Evolutionary conservation across 2,888 invertebrate species (phyloP), one percentile per base, ranked within the genome.

Genomic region (Drosophila subquinaria): DNA sequence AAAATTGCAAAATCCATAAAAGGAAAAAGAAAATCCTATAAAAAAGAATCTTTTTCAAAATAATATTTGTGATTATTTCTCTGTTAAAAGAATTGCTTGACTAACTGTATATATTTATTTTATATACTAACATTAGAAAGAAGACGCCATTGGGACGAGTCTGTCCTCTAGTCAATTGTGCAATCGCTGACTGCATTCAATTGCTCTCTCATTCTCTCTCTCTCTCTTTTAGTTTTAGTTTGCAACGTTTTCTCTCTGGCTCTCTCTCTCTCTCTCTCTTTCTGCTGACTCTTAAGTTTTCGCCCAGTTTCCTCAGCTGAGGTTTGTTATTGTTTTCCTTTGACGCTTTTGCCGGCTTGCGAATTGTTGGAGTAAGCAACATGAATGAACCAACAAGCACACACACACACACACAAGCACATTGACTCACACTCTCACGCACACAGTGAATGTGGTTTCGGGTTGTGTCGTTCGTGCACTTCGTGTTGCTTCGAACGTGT

Each of bases 301-400:
- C 53, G 68, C 65, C 79, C 66, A 66, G 64, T 76, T 82, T 86
- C 65, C 89, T 73, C 83, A 87, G 88, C 89, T 89, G 89, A 76
- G 84, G 79, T 89, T 85, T 85, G 89, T 85, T 85, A 89, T 85
- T 85, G 84, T 85, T 85, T 88, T 89, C 80, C 73, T 87, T 87
- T 70, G 69, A 69, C 71, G 69, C 62, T 73, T 85, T 79, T 85
- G 82, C 88, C 85, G 89, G 85, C 70, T 81, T 81, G 73, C 59
- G 61, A 56, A 70, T 73, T 59, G 69, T 55, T 71, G 64, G 63
- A 65, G 81, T 73, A 69, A 68, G 65, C 63, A 73, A 69, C 62
- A 76, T 87, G 84, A 86, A 86, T 89, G 85, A 87, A 79, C 71
- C 73, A 76, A 60, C 45, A 67, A 60, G 4, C 64, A 70, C 62